Evolutionary conservation across 2,888 invertebrate genomes (phyloP).

Genomic region (Biston stratarius): DNA sequence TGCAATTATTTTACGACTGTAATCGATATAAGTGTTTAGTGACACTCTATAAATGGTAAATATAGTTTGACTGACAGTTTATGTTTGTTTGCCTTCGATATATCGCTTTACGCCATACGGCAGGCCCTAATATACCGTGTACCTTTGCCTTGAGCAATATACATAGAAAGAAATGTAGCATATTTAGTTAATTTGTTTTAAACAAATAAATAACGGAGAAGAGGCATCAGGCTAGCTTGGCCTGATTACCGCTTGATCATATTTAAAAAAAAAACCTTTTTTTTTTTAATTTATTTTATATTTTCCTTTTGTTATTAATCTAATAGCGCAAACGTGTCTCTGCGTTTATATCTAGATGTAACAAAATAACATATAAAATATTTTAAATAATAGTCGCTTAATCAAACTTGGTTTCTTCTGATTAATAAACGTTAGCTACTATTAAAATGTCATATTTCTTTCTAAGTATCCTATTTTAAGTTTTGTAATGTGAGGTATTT

Average conservation of each 20-base stretch:
- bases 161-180: conserved; percentile 17
- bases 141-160: conserved; percentile 15
- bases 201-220: background rate
- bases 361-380: background rate
- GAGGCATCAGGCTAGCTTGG: too few relatives aligned
- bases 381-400: background rate
- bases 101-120: conserved; percentile 27
- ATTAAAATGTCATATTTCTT: conserved; percentile 12
- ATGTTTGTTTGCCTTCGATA: conserved; percentile 31
- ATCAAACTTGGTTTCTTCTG: too few relatives aligned
- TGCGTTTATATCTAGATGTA: conserved; percentile 1
- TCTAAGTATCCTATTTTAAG: conserved; percentile 4
- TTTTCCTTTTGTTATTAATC: background rate
- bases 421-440: too few relatives aligned
- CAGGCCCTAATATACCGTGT: conserved; percentile 41
- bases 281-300: background rate
- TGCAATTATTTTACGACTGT: conserved; percentile 60
- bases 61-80: conserved; percentile 55
- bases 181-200: background rate
- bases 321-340: conserved; percentile 3
- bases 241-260: too few relatives aligned
- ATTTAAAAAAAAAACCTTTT: background rate
- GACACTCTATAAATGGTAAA: conserved; percentile 42
- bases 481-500: conserved; percentile 10
- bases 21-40: conserved; percentile 62